phyloP scores from a whole-genome alignment of 2,113 vertebrate species.

The Zosterops lateralis region DNA sequence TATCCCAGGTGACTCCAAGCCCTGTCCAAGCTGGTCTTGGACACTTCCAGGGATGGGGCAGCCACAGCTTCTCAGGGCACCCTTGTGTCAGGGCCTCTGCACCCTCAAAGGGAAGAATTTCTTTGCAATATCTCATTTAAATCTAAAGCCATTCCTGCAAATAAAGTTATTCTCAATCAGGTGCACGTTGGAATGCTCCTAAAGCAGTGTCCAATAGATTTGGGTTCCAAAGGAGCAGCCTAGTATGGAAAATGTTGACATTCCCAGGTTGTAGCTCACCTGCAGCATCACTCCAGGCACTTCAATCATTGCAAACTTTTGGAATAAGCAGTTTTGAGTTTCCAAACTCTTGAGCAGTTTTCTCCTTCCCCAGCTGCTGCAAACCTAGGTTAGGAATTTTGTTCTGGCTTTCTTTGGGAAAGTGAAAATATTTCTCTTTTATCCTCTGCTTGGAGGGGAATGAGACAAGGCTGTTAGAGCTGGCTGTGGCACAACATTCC shows the following conservation, averaged over 20 bases:
- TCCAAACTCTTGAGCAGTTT: neutral
- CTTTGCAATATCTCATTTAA: neutral
- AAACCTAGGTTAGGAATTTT: neutral
- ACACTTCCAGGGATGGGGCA: neutral
- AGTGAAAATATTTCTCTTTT: slow-evolving; percentile 31
- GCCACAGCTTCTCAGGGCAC: neutral
- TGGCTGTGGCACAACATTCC: slow-evolving; percentile 34
- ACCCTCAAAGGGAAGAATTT: neutral
- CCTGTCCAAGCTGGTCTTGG: rapidly evolving
- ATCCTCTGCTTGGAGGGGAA: slow-evolving; percentile 38
- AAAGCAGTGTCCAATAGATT: rapidly evolving
- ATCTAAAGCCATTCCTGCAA: neutral
- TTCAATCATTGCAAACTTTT: neutral
- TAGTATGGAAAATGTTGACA: rapidly evolving
- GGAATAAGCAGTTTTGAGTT: neutral
- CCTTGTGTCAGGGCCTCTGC: rapidly evolving
- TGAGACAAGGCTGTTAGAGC: slow-evolving; percentile 50
- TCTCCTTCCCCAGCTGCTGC: neutral
- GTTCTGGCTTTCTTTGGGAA: slow-evolving; percentile 1
- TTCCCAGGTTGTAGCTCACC: neutral
- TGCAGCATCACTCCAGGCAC: neutral
- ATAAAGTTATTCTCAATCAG: neutral
- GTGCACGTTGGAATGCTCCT: neutral
- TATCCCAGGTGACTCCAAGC: rapidly evolving
- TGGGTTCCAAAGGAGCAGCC: neutral